Evolutionary conservation across 2,888 invertebrate species (phyloP).

Genomic region (Stictocephala bisonia): DNA sequence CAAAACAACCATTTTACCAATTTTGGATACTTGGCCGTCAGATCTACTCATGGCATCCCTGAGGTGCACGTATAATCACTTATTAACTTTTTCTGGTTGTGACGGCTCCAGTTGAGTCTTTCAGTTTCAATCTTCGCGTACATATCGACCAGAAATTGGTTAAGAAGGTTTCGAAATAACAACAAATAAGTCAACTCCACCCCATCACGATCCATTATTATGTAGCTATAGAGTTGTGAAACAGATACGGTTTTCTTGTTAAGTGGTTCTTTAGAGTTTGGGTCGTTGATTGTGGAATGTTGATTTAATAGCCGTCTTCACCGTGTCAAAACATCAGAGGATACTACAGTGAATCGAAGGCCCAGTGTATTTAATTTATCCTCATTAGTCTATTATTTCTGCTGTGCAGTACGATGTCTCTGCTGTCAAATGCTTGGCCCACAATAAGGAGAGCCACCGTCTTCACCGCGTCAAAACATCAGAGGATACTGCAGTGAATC

Average conservation of each 20-base stretch:
- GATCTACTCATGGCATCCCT: too few species aligned
- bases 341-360: slow-evolving; percentile 60
- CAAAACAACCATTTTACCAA: too few species aligned
- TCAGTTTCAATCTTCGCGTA: slow-evolving; percentile 33
- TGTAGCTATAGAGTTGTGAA: slow-evolving; percentile 55
- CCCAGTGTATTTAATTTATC: slow-evolving; percentile 51
- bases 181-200: too few species aligned
- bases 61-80: too few species aligned
- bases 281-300: slow-evolving; percentile 44
- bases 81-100: too few species aligned
- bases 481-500: too few species aligned
- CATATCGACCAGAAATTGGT: slow-evolving; percentile 18
- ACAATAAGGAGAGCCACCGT: slow-evolving; percentile 44
- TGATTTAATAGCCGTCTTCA: slow-evolving; percentile 59
- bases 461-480: too few species aligned
- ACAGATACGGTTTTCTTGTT: slow-evolving; percentile 49
- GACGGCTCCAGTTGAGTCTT: too few species aligned
- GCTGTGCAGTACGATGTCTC: slow-evolving; percentile 54
- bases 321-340: slow-evolving; percentile 60
- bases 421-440: slow-evolving; percentile 29
- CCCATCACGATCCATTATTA: slow-evolving; percentile 50
- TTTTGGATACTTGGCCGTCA: too few species aligned
- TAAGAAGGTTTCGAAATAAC: too few species aligned
- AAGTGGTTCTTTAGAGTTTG: slow-evolving; percentile 28
- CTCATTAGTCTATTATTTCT: slow-evolving; percentile 47